Base-by-base conservation (phyloP, 2,113 vertebrate species). In the Pelobates fuscus region DNA sequence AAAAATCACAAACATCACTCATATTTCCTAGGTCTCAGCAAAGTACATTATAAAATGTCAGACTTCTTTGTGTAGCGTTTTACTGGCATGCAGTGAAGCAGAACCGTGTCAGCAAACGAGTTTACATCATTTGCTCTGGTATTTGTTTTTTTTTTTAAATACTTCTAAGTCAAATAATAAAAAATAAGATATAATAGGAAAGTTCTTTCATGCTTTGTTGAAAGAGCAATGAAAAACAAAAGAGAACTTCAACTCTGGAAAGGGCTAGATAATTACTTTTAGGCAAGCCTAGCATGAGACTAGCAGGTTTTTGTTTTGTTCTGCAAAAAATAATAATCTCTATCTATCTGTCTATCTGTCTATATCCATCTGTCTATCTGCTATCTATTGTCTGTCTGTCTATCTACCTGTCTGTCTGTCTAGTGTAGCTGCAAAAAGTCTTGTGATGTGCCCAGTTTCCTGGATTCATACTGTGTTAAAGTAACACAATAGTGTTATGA, bases 141-240 rank as follows among this genome's bases (percentile, higher is more conserved):
- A 58, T 80, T 79, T 70, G 72, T 73, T 82, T 84, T 49, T 84
- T 49, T 86, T 80, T 82, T 78, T 78, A 83, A 85, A 80, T 81
- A 49, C 78, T 64, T 81, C 73, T 80, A 55, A n/a, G 21, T 21
- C 54, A 26, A 20, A 67, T 15, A 62, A 64, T 27, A 80, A 41
- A 70, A 79, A 66, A 70, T 25, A 20, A 17, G 67, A 78, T 27
- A n/a, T 77, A 41, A 30, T 68, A 66, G 44, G 21, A 14, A 61
- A 55, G 43, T 65, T 3, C 65, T 67, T 71, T 4, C 0, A 5
- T 55, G 17, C 46, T 75, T 77, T 84, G 20, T 63, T 78, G 76
- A 73, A 80, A 71, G 15, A 79, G 59, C 67, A 81, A 72, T 52
- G 23, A 67, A n/a, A 81, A 78, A 74, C 43, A 81, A 77, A 66